Evolutionary conservation across 2,888 invertebrate species (phyloP).

Genomic region (Drosophila maculinotata): DNA sequence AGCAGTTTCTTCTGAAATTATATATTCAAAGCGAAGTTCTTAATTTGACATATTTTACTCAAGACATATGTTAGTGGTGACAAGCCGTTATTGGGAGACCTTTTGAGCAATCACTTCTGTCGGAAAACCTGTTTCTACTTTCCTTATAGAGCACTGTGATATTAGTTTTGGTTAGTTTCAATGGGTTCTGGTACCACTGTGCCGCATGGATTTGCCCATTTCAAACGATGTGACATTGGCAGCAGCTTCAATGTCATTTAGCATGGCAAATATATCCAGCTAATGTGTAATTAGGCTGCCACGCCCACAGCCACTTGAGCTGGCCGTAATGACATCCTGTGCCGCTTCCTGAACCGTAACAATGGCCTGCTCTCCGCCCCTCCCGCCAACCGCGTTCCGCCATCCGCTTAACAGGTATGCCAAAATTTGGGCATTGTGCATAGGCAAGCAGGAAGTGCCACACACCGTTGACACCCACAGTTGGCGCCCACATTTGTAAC

Average conservation of each 20-base stretch:
- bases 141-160: not conserved
- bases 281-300: slow-evolving; percentile 65
- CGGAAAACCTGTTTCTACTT: no score
- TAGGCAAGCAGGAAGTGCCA: not conserved
- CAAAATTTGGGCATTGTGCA: slow-evolving; percentile 5
- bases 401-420: slow-evolving; percentile 7
- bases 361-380: slow-evolving; percentile 11
- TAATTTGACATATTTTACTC: no score
- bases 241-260: slow-evolving; percentile 45
- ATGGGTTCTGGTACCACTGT: slow-evolving; percentile 1
- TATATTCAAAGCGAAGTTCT: no score
- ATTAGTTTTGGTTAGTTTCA: not conserved
- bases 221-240: slow-evolving; percentile 41
- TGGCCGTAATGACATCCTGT: slow-evolving; percentile 60
- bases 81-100: no score
- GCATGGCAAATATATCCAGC: slow-evolving; percentile 39
- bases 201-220: slow-evolving; percentile 13
- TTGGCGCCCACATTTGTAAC: slow-evolving; percentile 40
- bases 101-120: no score
- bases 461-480: not conserved
- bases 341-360: slow-evolving; percentile 36
- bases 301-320: slow-evolving; percentile 32
- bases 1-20: no score
- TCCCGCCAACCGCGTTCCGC: no score
- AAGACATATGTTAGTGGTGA: no score